Evolutionary conservation across 2,797 vertebrate genomes (phyloP).

Genomic region (Hemibagrus guttatus): DNA sequence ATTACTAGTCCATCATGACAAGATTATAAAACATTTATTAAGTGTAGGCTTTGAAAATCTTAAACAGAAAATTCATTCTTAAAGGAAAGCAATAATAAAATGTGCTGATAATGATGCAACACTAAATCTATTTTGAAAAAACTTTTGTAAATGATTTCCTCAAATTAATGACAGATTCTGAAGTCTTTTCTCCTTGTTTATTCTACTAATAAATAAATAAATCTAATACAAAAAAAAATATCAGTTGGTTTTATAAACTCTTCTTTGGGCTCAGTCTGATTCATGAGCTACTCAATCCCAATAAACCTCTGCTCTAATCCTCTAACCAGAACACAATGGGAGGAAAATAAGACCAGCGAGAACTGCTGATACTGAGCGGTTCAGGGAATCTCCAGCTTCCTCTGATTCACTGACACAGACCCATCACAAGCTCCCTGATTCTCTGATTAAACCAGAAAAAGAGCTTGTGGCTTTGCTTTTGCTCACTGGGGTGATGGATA

Average conservation of each 20-base stretch:
- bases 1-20: not conserved
- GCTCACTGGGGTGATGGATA: not conserved
- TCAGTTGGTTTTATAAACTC: not conserved
- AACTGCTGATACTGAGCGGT: conserved; percentile 23
- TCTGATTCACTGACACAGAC: not conserved
- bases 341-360: conserved; percentile 38
- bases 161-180: not conserved
- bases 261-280: not conserved
- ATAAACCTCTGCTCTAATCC: conserved; percentile 11
- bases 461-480: not conserved
- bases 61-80: too few relatives aligned
- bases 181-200: not conserved
- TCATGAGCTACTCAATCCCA: not conserved
- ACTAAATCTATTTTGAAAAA: too few relatives aligned
- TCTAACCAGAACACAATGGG: conserved; percentile 48
- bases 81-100: not conserved
- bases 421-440: not conserved
- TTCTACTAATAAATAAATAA: not conserved
- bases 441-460: not conserved
- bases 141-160: not conserved
- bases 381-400: conserved; percentile 7
- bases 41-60: not conserved
- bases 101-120: not conserved
- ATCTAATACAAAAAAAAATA: not conserved
- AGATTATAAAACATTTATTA: not conserved